These are phyloP conservation scores for Siniperca undulata DNA, from an alignment of 2,797 vertebrate genomes.

Conservation along the genomic window DNA sequence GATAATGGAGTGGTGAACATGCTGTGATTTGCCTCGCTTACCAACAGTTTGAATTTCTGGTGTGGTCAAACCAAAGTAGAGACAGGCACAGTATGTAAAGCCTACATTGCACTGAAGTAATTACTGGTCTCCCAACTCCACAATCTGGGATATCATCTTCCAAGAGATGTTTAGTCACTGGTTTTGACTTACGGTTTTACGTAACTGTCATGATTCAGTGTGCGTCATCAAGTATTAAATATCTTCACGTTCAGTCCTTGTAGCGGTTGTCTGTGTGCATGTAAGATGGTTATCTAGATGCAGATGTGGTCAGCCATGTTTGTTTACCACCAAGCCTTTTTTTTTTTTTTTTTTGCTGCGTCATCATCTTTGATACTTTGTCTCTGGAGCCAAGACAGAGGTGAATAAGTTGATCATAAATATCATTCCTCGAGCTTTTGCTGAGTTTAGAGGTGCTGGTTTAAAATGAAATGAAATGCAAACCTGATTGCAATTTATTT, in stretches of 20 bases:
- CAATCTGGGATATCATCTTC: conserved; percentile 31
- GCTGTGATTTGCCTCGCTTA: conserved; percentile 52
- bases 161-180: conserved; percentile 59
- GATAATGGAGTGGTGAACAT: conserved; percentile 39
- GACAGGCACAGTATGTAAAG: conserved; percentile 28
- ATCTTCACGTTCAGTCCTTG: background rate
- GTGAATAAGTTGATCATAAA: background rate
- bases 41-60: conserved; percentile 50
- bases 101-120: conserved; percentile 29
- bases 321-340: conserved; percentile 36
- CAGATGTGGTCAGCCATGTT: conserved; percentile 60
- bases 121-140: conserved; percentile 25
- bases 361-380: conserved; percentile 23
- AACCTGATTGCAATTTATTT: background rate
- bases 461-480: background rate
- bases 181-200: conserved; percentile 38
- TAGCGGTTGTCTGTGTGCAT: conserved; percentile 29
- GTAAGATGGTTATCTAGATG: conserved; percentile 32
- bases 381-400: background rate
- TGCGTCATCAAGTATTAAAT: conserved; percentile 51
- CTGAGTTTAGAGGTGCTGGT: background rate
- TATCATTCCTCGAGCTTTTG: background rate
- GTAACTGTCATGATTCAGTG: conserved; percentile 58
- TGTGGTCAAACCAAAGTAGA: conserved; percentile 49
- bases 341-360: background rate